phyloP scores from a whole-genome alignment of 2,888 invertebrate genomes.

The Cepaea hortensis region DNA sequence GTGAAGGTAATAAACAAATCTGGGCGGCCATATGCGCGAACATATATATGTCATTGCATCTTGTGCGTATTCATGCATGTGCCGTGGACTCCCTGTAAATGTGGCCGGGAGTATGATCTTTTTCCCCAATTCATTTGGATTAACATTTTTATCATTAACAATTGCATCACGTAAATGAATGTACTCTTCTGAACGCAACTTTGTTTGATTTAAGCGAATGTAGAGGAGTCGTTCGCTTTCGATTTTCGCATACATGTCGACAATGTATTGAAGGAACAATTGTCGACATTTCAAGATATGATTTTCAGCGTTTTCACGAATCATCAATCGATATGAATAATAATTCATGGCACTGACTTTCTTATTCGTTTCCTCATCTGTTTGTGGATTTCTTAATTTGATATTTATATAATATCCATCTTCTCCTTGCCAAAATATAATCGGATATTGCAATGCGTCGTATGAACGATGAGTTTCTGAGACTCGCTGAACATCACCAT shows the following conservation, averaged over 20 bases:
- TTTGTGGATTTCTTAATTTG: constrained; percentile 16
- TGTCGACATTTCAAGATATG: no score
- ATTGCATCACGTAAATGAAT: no score
- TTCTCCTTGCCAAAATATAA: constrained; percentile 33
- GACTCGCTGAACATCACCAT: background rate
- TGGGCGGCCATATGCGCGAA: no score
- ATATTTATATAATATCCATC: constrained; percentile 52
- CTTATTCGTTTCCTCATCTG: constrained; percentile 56
- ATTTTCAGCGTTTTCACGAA: no score
- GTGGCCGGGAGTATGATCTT: no score
- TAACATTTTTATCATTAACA: no score
- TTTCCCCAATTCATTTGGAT: no score
- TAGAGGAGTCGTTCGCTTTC: constrained; percentile 52
- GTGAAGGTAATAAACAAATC: no score
- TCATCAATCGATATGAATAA: constrained; percentile 41
- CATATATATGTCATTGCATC: no score
- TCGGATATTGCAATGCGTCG: background rate
- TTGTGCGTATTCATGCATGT: no score
- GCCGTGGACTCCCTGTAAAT: no score
- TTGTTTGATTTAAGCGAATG: constrained; percentile 39
- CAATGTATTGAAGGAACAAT: constrained; percentile 30
- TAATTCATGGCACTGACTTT: constrained; percentile 51
- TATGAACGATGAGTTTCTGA: background rate
- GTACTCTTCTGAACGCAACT: constrained; percentile 19
- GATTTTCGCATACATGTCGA: constrained; percentile 53